phyloP scores from a whole-genome alignment of 1,140 invertebrate species.

The Patella vulgata region DNA sequence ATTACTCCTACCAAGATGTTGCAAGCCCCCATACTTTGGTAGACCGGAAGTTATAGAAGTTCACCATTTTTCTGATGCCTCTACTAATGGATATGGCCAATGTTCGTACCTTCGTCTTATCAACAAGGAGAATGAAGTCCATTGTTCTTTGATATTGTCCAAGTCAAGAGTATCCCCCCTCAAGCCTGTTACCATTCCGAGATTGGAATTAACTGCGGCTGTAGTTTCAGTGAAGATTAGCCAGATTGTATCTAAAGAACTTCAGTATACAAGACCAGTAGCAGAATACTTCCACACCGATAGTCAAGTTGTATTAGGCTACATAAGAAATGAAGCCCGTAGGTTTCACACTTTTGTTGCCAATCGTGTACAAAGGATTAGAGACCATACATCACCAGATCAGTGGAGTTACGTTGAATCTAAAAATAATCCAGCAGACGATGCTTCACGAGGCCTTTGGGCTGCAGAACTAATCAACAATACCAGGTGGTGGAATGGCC shows the following conservation, averaged over 20 bases:
- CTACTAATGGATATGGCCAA: conserved; percentile 33
- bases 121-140: conserved; percentile 10
- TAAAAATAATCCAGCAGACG: conserved; percentile 30
- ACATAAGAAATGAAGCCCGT: conserved; percentile 19
- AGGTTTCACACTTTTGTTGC: conserved; percentile 24
- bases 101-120: conserved; percentile 38
- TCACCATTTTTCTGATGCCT: conserved; percentile 47
- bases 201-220: conserved; percentile 33
- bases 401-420: conserved; percentile 31
- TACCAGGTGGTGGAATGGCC: conserved; percentile 36
- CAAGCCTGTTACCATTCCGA: conserved; percentile 23
- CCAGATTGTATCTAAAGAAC: conserved; percentile 15
- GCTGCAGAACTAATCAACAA: conserved; percentile 12
- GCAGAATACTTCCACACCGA: conserved; percentile 31
- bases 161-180: conserved; percentile 36
- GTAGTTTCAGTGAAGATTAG: conserved; percentile 28
- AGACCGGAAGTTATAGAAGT: conserved; percentile 4
- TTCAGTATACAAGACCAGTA: conserved; percentile 8
- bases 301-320: conserved; percentile 17
- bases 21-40: conserved; percentile 32
- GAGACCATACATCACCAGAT: conserved; percentile 7
- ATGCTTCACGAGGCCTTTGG: conserved; percentile 29
- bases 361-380: conserved; percentile 23
- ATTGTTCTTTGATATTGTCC: conserved; percentile 31
- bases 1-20: conserved; percentile 15